Evolutionary conservation across 2,888 invertebrate species (phyloP).

Genomic region (Tanytarsus gracilentus): DNA sequence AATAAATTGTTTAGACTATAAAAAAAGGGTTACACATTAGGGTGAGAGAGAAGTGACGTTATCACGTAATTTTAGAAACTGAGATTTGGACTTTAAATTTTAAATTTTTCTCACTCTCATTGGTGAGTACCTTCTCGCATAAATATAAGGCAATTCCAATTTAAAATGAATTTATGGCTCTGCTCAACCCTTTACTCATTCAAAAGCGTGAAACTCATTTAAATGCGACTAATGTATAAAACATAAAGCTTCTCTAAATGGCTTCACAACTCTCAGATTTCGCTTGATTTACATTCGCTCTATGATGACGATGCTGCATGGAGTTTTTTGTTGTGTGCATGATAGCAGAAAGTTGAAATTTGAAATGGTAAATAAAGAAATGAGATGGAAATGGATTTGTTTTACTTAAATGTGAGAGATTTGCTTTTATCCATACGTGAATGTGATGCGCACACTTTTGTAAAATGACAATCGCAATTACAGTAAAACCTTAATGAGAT

Average conservation of each 20-base stretch:
- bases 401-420: background rate
- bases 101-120: background rate
- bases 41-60: background rate
- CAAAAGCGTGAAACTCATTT: constrained; percentile 16
- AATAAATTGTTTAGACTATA: constrained; percentile 5
- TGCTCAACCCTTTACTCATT: constrained; percentile 17
- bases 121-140: background rate
- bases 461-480: no score
- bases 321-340: background rate
- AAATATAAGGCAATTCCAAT: constrained; percentile 16
- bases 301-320: constrained; percentile 6
- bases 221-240: constrained; percentile 21
- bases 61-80: background rate
- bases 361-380: no score
- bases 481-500: no score
- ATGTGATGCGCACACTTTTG: no score
- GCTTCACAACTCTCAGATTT: background rate
- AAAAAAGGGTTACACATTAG: background rate
- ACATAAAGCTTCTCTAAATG: constrained; percentile 22
- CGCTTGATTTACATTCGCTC: constrained; percentile 7
- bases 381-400: background rate
- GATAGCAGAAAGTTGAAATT: no score
- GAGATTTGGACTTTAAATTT: background rate
- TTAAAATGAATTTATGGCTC: constrained; percentile 22
- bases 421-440: no score